These are phyloP conservation scores for Microtus pennsylvanicus DNA, from an alignment of 2,113 vertebrate species.

Conservation along the genomic window DNA sequence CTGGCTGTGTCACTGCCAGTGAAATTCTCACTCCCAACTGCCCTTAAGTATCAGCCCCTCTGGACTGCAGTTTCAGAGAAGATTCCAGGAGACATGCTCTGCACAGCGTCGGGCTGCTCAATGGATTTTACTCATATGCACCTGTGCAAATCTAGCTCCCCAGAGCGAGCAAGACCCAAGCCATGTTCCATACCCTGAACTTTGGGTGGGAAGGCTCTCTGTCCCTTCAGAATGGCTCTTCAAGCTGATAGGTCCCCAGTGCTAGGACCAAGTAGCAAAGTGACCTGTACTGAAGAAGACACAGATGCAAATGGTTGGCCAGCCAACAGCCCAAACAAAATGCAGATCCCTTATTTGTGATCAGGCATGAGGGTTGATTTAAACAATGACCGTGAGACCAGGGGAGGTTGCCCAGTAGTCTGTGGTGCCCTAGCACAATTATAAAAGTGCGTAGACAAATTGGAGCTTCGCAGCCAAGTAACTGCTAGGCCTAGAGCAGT, in stretches of 20 bases:
- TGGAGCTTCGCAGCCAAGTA: neutral
- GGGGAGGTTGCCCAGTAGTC: neutral
- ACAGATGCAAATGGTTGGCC: neutral
- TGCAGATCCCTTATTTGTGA: neutral
- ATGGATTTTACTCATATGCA: neutral
- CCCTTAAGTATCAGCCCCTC: neutral
- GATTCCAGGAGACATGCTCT: neutral
- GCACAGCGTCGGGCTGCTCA: fast-evolving
- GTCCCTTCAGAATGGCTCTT: neutral
- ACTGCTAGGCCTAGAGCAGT: neutral
- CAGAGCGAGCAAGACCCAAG: neutral
- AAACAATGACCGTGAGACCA: neutral
- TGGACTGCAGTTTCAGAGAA: neutral
- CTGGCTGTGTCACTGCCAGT: neutral
- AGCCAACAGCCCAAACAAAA: fast-evolving
- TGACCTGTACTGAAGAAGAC: neutral
- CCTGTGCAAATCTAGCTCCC: neutral
- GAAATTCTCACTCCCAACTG: neutral
- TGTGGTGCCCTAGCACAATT: neutral
- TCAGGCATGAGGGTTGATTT: neutral
- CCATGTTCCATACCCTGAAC: neutral
- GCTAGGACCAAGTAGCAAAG: neutral
- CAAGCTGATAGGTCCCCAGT: neutral
- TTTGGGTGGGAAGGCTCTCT: neutral
- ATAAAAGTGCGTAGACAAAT: neutral